Evolutionary conservation across 2,113 vertebrate species (phyloP), one percentile per base, ranked within the genome.

Genomic region (Turdus rufiventris): DNA sequence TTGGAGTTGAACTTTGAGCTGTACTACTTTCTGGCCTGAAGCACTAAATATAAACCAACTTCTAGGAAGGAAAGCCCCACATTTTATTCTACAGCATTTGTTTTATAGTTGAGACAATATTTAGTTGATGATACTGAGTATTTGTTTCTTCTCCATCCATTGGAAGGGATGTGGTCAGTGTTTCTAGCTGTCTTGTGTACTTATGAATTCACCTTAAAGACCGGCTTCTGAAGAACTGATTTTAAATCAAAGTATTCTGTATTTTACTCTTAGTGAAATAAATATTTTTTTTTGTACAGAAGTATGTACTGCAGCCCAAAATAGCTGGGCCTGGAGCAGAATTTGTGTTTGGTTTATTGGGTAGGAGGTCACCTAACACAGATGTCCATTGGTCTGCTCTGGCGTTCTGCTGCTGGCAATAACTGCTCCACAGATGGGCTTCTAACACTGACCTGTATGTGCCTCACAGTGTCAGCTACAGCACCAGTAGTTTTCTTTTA

Each of bases 261-360:
- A 66, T 92, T 54, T 94, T 72, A 4, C 14, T 79, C 14, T 67
- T 60, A 42, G 33, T 58, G 3, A 88, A 96, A 93, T 95, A 89
- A 94, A 89, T 40, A 85, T 40, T 15, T 20, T 23, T 82, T 91
- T 91, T 89, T 53, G 8, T 92, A 66, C 43, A 33, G 75, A 90
- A 5, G 1, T 80, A 5, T 34, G 6, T 67, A n/a, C 62, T 70
- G 50, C 48, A 77, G 33, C 17, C 6, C 33, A 19, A 18, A 54
- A 47, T 21, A 66, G 15, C 13, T 78, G 31, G 24, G 8, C 23
- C 13, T 82, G 31, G 28, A 6, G 2, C 19, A 4, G 13, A 18
- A 15, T 45, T 81, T 20, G 23, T 18, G 26, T 21, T 53, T 43
- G 26, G 9, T 71, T 67, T 48, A 13, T 85, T 75, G 34, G 33